phyloP scores from a whole-genome alignment of 2,797 vertebrate species.

The Spinus olivaceus region DNA sequence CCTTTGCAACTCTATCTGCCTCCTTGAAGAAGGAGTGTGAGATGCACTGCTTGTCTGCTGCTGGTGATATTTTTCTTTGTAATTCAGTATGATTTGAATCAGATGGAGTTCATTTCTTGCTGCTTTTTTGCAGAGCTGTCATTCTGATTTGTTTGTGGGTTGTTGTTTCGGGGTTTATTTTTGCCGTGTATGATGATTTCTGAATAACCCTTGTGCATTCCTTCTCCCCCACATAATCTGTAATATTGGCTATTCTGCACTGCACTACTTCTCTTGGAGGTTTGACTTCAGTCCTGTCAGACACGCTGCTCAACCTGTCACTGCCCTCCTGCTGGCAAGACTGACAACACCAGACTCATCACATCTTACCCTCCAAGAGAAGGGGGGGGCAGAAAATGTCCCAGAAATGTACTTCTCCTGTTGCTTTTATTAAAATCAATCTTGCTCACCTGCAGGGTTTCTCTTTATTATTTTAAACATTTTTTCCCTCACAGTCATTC shows the following conservation, averaged over 20 bases:
- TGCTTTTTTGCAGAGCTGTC: constrained; percentile 1
- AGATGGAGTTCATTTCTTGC: neutral
- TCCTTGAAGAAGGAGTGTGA: neutral
- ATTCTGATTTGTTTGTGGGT: neutral
- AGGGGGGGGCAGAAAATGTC: neutral
- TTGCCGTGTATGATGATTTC: neutral
- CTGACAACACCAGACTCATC: neutral
- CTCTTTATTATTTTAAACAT: constrained; percentile 71
- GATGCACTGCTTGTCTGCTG: neutral
- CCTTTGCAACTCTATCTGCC: neutral
- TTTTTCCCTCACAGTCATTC: constrained; percentile 58
- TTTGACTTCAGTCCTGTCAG: constrained; percentile 54
- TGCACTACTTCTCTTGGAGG: neutral
- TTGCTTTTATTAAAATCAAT: constrained; percentile 70
- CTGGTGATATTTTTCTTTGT: neutral
- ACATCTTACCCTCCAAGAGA: neutral
- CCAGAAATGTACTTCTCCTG: constrained; percentile 53
- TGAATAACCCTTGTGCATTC: neutral
- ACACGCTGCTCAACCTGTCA: constrained; percentile 36
- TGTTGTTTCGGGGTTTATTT: neutral
- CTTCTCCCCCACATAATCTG: neutral
- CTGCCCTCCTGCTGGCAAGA: constrained; percentile 46
- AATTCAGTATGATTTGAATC: constrained; percentile 23
- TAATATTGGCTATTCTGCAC: neutral
- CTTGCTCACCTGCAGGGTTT: constrained; percentile 65